Conservation (phyloP, 2,888 invertebrate genomes). For the Entomobrya proxima region DNA sequence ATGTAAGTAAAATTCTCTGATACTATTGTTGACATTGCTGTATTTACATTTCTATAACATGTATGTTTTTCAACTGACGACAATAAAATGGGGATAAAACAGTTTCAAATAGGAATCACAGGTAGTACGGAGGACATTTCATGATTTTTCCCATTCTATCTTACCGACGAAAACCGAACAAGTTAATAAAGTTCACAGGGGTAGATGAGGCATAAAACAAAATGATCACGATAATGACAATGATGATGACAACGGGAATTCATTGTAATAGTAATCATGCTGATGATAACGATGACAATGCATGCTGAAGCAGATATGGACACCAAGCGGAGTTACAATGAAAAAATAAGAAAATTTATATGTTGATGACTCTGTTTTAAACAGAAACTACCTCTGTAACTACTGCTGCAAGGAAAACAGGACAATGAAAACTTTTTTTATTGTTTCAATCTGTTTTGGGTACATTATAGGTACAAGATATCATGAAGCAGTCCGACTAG, state of each 20-base stretch:
- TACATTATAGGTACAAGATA: neutral
- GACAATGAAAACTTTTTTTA: neutral
- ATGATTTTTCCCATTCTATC: neutral
- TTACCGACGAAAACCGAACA: neutral
- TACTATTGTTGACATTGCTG: neutral
- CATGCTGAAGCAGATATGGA: neutral
- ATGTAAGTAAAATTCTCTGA: neutral
- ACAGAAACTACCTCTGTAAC: conserved; percentile 4
- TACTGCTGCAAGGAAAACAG: neutral
- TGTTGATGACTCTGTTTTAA: conserved; percentile 27
- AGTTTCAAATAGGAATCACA: neutral
- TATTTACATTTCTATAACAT: neutral
- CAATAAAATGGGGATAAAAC: neutral
- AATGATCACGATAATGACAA: conserved; percentile 59
- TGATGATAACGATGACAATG: conserved; percentile 42
- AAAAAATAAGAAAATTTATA: conserved; percentile 7
- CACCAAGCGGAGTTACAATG: neutral
- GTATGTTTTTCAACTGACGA: neutral
- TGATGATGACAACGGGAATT: conserved; percentile 37
- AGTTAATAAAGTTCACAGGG: conserved; percentile 48
- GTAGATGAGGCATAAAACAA: conserved; percentile 55
- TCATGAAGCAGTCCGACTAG: neutral
- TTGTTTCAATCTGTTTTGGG: conserved; percentile 3
- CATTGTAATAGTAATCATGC: conserved; percentile 47
- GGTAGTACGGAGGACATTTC: neutral